Percentiles rank a stretch among this genome's conserved stretches.
Evolutionary conservation across 37 sponge, comb jelly and placozoan genomes (phyloP).

Genomic region (Spongilla lacustris): DNA sequence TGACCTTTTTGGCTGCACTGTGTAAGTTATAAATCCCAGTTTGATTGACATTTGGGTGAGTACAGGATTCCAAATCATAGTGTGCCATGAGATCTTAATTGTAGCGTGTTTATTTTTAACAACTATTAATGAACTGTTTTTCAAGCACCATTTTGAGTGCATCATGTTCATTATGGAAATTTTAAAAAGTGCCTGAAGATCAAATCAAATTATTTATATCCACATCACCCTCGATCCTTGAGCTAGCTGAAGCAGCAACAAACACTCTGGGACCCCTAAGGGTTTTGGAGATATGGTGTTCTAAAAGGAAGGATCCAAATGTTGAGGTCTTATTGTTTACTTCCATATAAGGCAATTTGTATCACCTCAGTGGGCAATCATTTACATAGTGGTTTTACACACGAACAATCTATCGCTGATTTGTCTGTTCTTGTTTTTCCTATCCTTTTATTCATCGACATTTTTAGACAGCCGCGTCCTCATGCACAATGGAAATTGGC

Average conservation of each 20-base stretch:
- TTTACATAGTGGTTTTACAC: not conserved
- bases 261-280: not conserved
- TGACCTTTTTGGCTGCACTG: not conserved
- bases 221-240: not conserved
- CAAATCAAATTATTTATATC: not conserved
- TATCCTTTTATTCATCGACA: not conserved
- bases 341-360: not conserved
- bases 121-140: not conserved
- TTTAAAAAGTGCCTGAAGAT: not conserved
- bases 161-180: not conserved
- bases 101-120: not conserved
- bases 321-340: not conserved
- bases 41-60: not conserved
- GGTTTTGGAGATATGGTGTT: not conserved
- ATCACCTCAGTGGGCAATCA: not conserved
- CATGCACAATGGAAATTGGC: not conserved
- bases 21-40: constrained; percentile 4
- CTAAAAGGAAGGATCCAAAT: not conserved
- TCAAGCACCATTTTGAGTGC: not conserved
- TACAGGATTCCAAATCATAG: not conserved
- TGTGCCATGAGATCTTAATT: not conserved
- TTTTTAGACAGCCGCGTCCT: not conserved
- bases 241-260: not conserved
- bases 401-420: not conserved
- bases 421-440: not conserved